These are phyloP conservation scores for Heliangelus exortis DNA, from an alignment of 2,797 vertebrate species.

Conservation along the genomic window DNA sequence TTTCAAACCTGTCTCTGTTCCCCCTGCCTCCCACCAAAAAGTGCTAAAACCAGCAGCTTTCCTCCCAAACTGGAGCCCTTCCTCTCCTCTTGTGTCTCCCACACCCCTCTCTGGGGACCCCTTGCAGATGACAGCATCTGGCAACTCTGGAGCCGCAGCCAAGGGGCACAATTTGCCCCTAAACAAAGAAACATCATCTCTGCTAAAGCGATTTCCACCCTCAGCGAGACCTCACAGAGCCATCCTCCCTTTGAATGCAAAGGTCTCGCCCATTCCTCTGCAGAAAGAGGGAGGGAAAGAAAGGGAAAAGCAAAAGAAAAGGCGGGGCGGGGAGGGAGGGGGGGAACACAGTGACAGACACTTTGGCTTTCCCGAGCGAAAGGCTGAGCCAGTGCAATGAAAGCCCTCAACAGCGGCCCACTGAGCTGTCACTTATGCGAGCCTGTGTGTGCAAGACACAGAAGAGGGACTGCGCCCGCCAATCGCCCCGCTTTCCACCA, in stretches of 20 bases:
- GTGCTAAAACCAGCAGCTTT: neutral
- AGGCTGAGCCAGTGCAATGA: conserved; percentile 70
- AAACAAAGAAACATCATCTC: conserved; percentile 72
- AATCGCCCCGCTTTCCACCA: conserved; percentile 62
- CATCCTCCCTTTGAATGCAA: conserved; percentile 71
- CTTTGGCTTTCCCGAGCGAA: conserved; percentile 60
- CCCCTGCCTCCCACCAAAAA: neutral
- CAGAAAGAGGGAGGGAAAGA: conserved; percentile 52
- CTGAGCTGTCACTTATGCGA: conserved; percentile 65
- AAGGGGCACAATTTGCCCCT: conserved; percentile 57
- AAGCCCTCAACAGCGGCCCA: conserved; percentile 50
- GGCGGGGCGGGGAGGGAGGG: neutral
- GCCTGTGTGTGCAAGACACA: conserved; percentile 44
- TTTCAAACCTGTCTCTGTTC: neutral
- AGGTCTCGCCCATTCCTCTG: conserved; percentile 72
- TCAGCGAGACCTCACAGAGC: conserved; percentile 71
- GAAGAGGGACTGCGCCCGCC: conserved; percentile 54
- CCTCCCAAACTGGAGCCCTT: neutral
- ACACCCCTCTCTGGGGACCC: conserved; percentile 35
- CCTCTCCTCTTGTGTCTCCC: neutral
- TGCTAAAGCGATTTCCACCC: conserved; percentile 65
- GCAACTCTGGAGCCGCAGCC: neutral
- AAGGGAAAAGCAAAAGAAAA: conserved; percentile 64
- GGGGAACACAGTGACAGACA: conserved; percentile 60
- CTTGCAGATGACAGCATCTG: conserved; percentile 57